phyloP scores from a whole-genome alignment of 2,797 vertebrate species.

The Lepus oiostolus region DNA sequence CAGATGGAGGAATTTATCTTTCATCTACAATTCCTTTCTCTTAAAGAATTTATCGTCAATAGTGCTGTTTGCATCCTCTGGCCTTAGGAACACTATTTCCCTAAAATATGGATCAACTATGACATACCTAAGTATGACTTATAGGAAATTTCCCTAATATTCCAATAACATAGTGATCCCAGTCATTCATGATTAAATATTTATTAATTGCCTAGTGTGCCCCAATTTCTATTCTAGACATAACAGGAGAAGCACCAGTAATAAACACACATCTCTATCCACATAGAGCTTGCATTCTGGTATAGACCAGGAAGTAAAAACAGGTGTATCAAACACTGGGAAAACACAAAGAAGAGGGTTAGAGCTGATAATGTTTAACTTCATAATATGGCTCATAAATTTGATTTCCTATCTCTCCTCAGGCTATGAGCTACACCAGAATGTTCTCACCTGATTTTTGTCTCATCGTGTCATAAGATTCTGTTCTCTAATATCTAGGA shows the following conservation, averaged over 20 bases:
- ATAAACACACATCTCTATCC: not conserved
- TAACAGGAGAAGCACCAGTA: not conserved
- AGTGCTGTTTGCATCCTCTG: not conserved
- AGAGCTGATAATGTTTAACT: not conserved
- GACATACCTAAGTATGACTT: not conserved
- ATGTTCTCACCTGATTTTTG: constrained; percentile 19
- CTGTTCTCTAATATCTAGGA: not conserved
- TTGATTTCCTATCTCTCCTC: not conserved
- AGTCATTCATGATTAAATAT: constrained; percentile 36
- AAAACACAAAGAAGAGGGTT: not conserved
- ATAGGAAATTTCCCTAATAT: constrained; percentile 12
- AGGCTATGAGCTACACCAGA: not conserved
- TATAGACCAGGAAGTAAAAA: not conserved
- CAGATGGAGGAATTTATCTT: not conserved
- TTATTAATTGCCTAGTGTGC: not conserved
- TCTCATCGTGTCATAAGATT: not conserved
- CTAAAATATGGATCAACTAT: not conserved
- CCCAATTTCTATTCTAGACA: not conserved
- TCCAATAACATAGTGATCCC: not conserved
- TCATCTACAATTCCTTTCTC: not conserved
- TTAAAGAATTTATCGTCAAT: not conserved
- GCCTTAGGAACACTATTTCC: not conserved
- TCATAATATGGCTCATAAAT: not conserved
- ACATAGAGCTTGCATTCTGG: not conserved
- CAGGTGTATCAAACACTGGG: constrained; percentile 36